Evolutionary conservation across 2,113 vertebrate species (phyloP), one percentile per base, ranked within the genome.

Genomic region (Corapipo altera): DNA sequence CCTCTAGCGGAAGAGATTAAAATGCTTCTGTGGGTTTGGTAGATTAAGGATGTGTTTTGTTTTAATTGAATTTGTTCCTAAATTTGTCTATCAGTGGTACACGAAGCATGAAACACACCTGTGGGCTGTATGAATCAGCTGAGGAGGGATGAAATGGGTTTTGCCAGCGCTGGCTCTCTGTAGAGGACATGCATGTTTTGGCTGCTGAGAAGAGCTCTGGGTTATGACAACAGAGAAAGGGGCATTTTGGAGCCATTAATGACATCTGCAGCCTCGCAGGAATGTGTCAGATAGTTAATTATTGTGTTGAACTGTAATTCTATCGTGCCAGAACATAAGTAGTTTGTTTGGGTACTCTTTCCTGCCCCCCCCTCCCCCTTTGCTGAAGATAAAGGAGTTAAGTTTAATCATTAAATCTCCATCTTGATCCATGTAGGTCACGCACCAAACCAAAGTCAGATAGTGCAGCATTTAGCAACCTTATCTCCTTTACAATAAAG

Each of bases 251-350:
- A 98, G 97, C 87, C 92, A 61, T 70, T 77, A 28, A 85, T 97
- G 95, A 85, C 97, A 92, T 97, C 96, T 85, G 97, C 97, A 97
- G 96, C 76, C 93, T 94, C 20, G 8, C 87, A 97, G 97, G 97
- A 96, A 94, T 93, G 97, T 97, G 97, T 97, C 96, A 96, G 94
- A 83, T 90, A 96, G 94, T 98, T 98, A 97, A 98, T 98, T 98
- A 98, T 95, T 75, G 76, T 94, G 94, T 91, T 92, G 95, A 97
- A 96, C 96, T 37, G 93, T 91, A 97, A 97, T 96, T 89, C 97
- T 95, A 46, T 97, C 93, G 1, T 7, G 17, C 76, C 39, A 75
- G 85, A 96, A 92, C 84, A 49, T 27, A 93, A 94, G 87, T 19
- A 93, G 89, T 74, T 95, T 96, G 96, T 97, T 94, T 95, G 94